Evolutionary conservation across 2,113 vertebrate species (phyloP).

Genomic region (Odobenus rosmarus): DNA sequence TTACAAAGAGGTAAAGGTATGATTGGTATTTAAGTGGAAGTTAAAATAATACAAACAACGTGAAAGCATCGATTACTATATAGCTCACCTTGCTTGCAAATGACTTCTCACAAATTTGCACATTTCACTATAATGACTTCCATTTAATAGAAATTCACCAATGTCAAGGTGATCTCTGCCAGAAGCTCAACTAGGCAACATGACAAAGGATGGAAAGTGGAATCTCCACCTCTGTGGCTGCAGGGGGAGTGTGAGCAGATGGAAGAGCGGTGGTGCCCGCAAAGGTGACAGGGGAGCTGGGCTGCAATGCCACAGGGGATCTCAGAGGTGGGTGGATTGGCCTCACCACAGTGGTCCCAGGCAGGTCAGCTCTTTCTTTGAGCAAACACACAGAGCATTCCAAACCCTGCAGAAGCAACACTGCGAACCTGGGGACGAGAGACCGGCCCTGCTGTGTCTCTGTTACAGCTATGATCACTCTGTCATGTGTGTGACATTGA

Average conservation of each 20-base stretch:
- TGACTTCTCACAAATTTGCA: background rate
- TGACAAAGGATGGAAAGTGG: background rate
- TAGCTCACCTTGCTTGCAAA: background rate
- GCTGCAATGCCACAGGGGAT: background rate
- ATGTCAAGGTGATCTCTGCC: background rate
- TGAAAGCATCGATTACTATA: background rate
- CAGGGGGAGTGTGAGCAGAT: background rate
- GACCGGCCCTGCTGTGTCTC: background rate
- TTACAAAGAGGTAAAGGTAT: background rate
- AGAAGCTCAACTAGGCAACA: background rate
- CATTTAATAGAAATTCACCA: background rate
- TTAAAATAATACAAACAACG: background rate
- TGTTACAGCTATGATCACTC: background rate
- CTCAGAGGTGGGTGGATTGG: background rate
- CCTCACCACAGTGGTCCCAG: background rate
- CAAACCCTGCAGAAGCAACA: background rate
- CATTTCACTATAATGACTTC: background rate
- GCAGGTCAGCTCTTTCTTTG: background rate
- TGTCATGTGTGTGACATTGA: background rate
- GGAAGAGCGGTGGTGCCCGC: background rate
- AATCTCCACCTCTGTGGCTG: background rate
- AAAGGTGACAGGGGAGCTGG: background rate
- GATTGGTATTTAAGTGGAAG: background rate
- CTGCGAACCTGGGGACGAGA: background rate
- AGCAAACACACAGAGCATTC: background rate